A percentile compares a stretch with the other conserved stretches of the same genome.
Conservation (phyloP, 2,888 invertebrate genomes). For the Dasysyrphus albostriatus region DNA sequence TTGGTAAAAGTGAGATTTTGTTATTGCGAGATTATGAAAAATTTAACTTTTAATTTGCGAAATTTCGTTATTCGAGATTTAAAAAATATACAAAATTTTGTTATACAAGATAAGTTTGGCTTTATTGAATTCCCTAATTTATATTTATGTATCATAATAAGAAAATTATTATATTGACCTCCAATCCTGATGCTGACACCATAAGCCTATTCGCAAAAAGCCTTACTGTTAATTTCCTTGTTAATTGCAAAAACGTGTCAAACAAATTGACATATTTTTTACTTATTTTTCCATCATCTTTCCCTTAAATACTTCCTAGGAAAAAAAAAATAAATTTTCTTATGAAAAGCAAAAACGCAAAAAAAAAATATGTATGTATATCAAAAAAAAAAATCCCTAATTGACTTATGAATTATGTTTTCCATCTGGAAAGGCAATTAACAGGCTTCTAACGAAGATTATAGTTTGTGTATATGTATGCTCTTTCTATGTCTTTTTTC, state of each 20-base stretch:
- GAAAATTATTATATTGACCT: no score
- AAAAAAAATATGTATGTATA: background rate
- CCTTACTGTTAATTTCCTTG: background rate
- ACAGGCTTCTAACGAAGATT: slow-evolving; percentile 3
- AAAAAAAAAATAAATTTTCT: background rate
- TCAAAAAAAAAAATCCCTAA: slow-evolving; percentile 3
- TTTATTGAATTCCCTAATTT: no score
- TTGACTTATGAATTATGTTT: slow-evolving; percentile 36
- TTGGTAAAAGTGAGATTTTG: no score
- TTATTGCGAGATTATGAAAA: no score
- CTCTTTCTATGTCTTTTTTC: slow-evolving; percentile 11
- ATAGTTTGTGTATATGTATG: slow-evolving; percentile 12
- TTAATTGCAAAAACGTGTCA: slow-evolving; percentile 37
- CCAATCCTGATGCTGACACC: background rate
- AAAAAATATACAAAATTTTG: no score
- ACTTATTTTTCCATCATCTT: background rate
- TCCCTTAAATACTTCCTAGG: background rate
- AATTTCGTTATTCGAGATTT: no score
- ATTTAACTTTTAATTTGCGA: no score
- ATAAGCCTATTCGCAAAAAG: background rate
- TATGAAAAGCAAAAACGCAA: slow-evolving; percentile 6
- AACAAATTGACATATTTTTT: slow-evolving; percentile 16
- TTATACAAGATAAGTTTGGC: no score
- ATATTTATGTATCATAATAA: no score
- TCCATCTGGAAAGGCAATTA: slow-evolving; percentile 23